Conservation (phyloP, 2,797 vertebrate species). For the Antrozous pallidus region DNA sequence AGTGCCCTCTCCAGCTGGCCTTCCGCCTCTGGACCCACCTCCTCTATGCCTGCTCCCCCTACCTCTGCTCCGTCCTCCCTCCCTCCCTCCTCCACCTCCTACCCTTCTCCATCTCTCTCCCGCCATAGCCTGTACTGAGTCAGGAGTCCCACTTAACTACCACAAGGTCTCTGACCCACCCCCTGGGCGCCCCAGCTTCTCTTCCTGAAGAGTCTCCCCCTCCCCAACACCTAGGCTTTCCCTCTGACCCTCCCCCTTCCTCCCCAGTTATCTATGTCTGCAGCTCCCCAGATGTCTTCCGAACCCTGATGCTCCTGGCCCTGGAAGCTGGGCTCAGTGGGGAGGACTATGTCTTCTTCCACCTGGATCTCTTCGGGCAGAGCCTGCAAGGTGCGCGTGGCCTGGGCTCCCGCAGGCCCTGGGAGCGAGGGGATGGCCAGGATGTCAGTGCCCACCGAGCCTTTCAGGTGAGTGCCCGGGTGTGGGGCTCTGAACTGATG, state of each 20-base stretch:
- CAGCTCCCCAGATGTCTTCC: slow-evolving; percentile 86
- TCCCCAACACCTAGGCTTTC: background rate
- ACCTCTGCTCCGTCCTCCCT: background rate
- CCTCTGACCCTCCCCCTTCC: background rate
- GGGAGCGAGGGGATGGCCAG: slow-evolving; percentile 86
- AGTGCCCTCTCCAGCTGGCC: background rate
- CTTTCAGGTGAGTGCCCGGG: slow-evolving; percentile 83
- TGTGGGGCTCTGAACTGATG: background rate
- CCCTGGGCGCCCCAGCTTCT: background rate
- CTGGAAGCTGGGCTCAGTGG: slow-evolving; percentile 80
- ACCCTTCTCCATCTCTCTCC: background rate
- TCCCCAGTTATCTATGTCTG: slow-evolving; percentile 90
- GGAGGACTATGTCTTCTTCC: slow-evolving; percentile 91
- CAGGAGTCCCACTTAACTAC: background rate
- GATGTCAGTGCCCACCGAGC: slow-evolving; percentile 84
- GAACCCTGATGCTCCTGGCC: slow-evolving; percentile 89
- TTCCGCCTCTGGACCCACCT: background rate
- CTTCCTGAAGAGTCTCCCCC: background rate
- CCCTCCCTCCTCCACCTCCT: background rate
- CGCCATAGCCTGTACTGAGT: background rate
- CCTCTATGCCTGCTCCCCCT: background rate
- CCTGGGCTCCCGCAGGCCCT: slow-evolving; percentile 82
- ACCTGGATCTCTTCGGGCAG: slow-evolving; percentile 90
- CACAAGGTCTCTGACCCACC: background rate
- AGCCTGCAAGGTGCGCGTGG: slow-evolving; percentile 79